Conservation (phyloP, 2,113 vertebrate genomes). For the Brachyhypopomus gauderio region DNA sequence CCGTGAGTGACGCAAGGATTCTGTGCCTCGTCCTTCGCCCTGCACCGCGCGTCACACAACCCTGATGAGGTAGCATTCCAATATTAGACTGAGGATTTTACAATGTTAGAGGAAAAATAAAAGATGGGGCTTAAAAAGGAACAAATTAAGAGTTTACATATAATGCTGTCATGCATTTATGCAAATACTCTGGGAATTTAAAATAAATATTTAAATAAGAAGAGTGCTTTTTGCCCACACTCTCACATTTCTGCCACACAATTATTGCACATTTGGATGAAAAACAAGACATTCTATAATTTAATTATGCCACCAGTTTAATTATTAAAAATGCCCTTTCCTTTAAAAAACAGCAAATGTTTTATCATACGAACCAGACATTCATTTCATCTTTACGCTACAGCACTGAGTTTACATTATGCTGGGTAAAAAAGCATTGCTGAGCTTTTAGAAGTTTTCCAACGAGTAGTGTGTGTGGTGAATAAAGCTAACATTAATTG, state of each 20-base stretch:
- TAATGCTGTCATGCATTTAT: no score
- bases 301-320: not conserved
- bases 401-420: not conserved
- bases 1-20: no score
- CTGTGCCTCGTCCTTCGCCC: no score
- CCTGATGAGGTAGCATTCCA: no score
- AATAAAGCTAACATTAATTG: not conserved
- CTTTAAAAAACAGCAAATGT: not conserved
- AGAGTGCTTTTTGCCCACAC: not conserved
- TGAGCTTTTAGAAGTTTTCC: not conserved
- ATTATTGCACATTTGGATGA: not conserved
- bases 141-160: no score
- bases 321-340: constrained; percentile 4
- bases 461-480: not conserved
- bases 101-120: no score
- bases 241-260: not conserved
- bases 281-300: not conserved
- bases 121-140: no score
- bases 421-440: not conserved
- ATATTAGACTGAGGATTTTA: no score
- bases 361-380: not conserved
- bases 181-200: no score
- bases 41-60: no score
- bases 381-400: not conserved
- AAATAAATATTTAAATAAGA: not conserved